Conservation (phyloP, 2,888 invertebrate genomes). For the Mythimna ferrago region DNA sequence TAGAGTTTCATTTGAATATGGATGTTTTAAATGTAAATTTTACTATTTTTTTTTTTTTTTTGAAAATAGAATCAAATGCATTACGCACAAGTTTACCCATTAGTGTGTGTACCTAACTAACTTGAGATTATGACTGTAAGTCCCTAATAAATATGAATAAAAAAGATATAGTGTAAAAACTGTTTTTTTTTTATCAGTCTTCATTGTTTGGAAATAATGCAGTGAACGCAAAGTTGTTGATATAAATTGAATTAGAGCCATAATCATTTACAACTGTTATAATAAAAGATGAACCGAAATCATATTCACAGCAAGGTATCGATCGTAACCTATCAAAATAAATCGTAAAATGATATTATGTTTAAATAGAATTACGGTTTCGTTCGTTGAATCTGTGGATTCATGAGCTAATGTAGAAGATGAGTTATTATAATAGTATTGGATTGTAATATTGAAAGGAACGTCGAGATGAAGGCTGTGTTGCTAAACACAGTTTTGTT, state of each 20-base stretch:
- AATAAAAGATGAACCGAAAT: background rate
- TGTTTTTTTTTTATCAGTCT: too few relatives aligned
- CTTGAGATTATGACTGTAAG: too few relatives aligned
- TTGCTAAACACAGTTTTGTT: slow-evolving; percentile 50
- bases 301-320: slow-evolving; percentile 1
- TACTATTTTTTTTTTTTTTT: background rate
- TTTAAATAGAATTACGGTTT: background rate
- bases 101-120: too few relatives aligned
- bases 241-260: background rate
- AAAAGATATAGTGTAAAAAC: background rate
- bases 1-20: too few relatives aligned
- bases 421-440: slow-evolving; percentile 49
- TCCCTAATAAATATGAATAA: too few relatives aligned
- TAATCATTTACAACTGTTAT: slow-evolving; percentile 27
- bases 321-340: slow-evolving; percentile 9
- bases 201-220: background rate
- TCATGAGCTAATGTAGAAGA: slow-evolving; percentile 21
- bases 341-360: slow-evolving; percentile 19
- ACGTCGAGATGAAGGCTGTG: slow-evolving; percentile 59
- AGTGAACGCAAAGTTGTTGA: background rate
- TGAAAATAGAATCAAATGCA: background rate
- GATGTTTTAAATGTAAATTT: too few relatives aligned
- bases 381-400: slow-evolving; percentile 9
- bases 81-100: background rate
- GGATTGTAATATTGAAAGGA: slow-evolving; percentile 62